A percentile compares a stretch with the other conserved stretches of the same genome.
Conservation (phyloP, 2,113 vertebrate genomes). For the Glaucidium brasilianum region DNA sequence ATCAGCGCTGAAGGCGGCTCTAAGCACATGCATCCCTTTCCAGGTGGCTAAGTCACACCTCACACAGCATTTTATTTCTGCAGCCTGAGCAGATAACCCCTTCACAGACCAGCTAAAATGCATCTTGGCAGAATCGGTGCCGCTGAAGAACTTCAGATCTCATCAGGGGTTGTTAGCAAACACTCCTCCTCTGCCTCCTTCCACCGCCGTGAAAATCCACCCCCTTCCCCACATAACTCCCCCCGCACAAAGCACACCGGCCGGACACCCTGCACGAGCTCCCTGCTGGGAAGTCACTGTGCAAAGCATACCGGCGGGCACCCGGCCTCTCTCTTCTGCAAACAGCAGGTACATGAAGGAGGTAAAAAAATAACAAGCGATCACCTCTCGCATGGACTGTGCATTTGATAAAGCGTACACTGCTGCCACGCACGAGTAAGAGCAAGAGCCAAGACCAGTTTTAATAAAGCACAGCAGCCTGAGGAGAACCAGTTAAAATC, state of each 20-base stretch:
- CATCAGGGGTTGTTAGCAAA: neutral
- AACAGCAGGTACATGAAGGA: neutral
- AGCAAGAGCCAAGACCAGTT: neutral
- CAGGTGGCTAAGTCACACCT: neutral
- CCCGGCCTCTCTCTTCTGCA: neutral
- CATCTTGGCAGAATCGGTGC: neutral
- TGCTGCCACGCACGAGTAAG: neutral
- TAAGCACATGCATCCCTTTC: neutral
- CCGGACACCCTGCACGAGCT: neutral
- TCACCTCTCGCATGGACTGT: neutral
- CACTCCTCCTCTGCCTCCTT: neutral
- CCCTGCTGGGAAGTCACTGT: neutral
- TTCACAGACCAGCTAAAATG: neutral
- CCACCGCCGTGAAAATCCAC: neutral
- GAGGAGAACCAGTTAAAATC: neutral
- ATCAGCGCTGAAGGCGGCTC: neutral
- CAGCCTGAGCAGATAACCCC: neutral
- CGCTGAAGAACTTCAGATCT: neutral
- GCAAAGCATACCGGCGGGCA: neutral
- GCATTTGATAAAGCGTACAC: neutral
- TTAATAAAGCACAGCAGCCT: neutral
- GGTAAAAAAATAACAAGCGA: neutral
- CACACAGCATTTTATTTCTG: neutral
- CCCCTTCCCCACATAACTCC: neutral
- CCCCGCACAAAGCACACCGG: accelerated